These are phyloP conservation scores for Planococcus citri DNA, from an alignment of 1,140 invertebrate species.

Conservation along the genomic window DNA sequence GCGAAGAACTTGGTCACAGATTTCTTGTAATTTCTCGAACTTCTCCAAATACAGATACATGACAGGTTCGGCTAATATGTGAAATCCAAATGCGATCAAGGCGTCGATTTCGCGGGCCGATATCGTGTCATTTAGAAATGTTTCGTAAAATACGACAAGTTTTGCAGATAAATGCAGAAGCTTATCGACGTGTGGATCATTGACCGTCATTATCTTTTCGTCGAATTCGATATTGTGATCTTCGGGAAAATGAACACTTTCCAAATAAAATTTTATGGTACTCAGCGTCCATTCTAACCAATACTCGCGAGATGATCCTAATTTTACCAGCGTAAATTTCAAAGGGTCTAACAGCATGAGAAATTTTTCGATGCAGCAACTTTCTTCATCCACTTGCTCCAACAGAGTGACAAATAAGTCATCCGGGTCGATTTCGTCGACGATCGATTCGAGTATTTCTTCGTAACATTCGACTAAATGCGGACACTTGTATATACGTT, in stretches of 20 bases:
- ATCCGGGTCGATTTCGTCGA: not conserved
- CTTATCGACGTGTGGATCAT: not conserved
- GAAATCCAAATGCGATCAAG: not conserved
- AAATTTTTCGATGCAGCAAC: constrained; percentile 5
- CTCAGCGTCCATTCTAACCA: constrained; percentile 9
- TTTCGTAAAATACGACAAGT: not conserved
- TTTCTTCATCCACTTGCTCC: constrained; percentile 1
- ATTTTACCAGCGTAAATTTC: not conserved
- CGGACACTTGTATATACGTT: not conserved
- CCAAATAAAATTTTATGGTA: not conserved
- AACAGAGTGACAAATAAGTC: not conserved
- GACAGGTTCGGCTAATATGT: not conserved
- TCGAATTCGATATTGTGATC: not conserved
- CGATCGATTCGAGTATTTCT: not conserved
- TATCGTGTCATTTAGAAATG: not conserved
- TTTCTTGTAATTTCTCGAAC: not conserved
- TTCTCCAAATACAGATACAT: not conserved
- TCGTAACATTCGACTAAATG: not conserved
- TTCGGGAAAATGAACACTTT: not conserved
- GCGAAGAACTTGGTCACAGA: not conserved
- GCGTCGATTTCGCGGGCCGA: not conserved
- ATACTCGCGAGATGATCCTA: not conserved
- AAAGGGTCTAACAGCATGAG: not conserved
- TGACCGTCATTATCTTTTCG: not conserved
- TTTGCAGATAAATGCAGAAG: not conserved